Evolutionary conservation across 2,797 vertebrate genomes (phyloP), one percentile per base, ranked within the genome.

Genomic region (Nothura maculosa): DNA sequence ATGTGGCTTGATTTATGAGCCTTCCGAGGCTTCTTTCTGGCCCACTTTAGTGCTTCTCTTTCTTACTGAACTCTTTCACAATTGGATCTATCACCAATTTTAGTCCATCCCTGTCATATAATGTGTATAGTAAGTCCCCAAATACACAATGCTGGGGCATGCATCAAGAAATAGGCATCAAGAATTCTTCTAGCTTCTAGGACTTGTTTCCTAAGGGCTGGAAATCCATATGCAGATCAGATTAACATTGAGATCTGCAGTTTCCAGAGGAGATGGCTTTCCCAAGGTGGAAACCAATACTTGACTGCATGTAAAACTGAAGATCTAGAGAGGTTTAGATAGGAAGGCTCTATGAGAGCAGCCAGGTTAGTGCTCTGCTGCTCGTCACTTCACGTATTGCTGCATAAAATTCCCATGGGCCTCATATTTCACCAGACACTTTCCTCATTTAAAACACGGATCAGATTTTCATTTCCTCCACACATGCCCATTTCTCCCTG

Each of bases 41-140:
- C 32, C 63, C 9, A 12, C 28, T 42, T 60, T 28, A 27, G 12
- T 21, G 28, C 17, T 38, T 45, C 58, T 20, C n/a, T n/a, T 19
- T 55, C 18, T n/a, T n/a, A n/a, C 30, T 12, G 54, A n/a, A 54
- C 14, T 30, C 54, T 20, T n/a, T 55, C 30, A 12, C 18, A 55
- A 18, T 20, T n/a, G 30, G 30, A 18, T n/a, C 10, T 36, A 30
- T 7, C 52, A 25, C 21, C 2, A 0, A 0, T 50, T 67, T 61
- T 21, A 25, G 12, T 1, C 16, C 48, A 20, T 19, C 34, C 30
- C 55, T 32, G 27, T 27, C 38, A 40, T 2, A 5, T 3, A 8
- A 3, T 5, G 3, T 16, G 2, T 27, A 40, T 61, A n/a, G 10
- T 21, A 27, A 1, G 18, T 63, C 28, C 43, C 28, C 17, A 10